Evolutionary conservation across 2,113 vertebrate genomes (phyloP).

Genomic region (Rhea americana): DNA sequence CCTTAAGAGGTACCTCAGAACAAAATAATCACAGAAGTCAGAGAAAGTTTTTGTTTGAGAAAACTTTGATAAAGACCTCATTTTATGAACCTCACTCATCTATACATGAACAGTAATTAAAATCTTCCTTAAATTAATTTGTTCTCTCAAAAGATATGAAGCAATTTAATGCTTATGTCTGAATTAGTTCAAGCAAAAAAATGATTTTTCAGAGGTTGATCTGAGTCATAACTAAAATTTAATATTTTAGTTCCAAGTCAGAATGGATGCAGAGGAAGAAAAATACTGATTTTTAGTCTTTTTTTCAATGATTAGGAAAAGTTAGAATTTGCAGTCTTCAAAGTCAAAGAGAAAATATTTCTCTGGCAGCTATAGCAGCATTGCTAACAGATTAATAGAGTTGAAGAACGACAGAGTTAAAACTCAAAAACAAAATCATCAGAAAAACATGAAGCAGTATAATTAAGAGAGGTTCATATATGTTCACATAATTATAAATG

Average conservation of each 20-base stretch:
- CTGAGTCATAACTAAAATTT: background rate
- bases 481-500: background rate
- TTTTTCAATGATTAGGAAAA: background rate
- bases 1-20: background rate
- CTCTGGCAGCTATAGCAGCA: background rate
- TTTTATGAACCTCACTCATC: background rate
- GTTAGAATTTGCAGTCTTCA: background rate
- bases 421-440: background rate
- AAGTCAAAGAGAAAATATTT: background rate
- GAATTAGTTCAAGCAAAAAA: background rate
- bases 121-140: background rate
- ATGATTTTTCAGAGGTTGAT: background rate
- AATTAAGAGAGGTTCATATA: background rate
- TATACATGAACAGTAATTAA: background rate
- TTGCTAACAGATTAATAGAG: background rate
- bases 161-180: background rate
- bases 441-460: background rate
- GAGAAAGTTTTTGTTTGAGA: background rate
- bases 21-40: background rate
- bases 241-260: background rate
- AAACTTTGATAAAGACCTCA: background rate
- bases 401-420: background rate
- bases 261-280: background rate
- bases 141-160: background rate
- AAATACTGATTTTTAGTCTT: background rate